Conservation (phyloP, 2,113 vertebrate species). For the Chaetodon trifascialis region DNA sequence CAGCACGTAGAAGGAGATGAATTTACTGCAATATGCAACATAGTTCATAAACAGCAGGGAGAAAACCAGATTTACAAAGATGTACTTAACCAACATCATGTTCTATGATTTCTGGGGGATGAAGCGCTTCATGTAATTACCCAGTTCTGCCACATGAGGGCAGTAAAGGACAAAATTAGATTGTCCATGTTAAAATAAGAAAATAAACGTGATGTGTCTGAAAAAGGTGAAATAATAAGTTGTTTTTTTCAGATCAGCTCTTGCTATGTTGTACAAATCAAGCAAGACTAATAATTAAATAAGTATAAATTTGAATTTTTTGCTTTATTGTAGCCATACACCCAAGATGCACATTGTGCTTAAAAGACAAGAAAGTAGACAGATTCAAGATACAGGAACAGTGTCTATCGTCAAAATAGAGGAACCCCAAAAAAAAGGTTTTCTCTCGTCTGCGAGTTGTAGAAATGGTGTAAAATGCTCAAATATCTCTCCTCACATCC, state of each 20-base stretch:
- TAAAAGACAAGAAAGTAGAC: neutral
- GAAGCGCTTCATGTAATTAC: neutral
- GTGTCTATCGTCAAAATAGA: neutral
- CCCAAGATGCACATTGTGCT: neutral
- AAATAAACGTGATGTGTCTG: too few relatives aligned
- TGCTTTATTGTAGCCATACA: neutral
- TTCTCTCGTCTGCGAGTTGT: neutral
- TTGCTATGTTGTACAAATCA: neutral
- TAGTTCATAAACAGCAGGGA: neutral
- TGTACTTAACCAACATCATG: too few relatives aligned
- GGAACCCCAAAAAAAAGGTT: neutral
- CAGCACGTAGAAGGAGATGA: neutral
- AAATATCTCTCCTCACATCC: neutral
- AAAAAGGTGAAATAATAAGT: neutral
- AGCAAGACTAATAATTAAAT: neutral
- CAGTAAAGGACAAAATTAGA: neutral
- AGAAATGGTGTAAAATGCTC: slow-evolving; percentile 6
- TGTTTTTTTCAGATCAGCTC: neutral
- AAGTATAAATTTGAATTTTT: too few relatives aligned
- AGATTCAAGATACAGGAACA: neutral
- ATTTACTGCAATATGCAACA: neutral
- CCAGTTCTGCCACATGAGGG: slow-evolving; percentile 41
- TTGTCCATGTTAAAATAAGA: neutral
- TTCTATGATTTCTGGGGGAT: too few relatives aligned
- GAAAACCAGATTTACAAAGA: neutral